These are phyloP conservation scores for Champsocephalus esox DNA, from an alignment of 2,797 vertebrate species.

Conservation along the genomic window DNA sequence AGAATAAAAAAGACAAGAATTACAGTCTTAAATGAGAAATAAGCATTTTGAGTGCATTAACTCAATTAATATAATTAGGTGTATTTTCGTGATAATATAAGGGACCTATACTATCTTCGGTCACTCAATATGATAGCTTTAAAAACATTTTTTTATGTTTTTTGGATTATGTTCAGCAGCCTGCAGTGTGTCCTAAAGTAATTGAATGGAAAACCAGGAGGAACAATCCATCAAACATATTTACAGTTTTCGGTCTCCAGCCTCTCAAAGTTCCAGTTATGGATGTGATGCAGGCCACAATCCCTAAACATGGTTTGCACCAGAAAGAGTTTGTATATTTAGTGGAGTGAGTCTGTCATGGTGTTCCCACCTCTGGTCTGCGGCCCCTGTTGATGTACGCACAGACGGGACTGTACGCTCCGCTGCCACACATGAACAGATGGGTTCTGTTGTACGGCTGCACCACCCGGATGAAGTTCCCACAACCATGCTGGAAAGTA, in stretches of 20 bases:
- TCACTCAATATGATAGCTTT: slow-evolving; percentile 2
- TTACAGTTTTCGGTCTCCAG: not conserved
- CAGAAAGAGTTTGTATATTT: slow-evolving; percentile 25
- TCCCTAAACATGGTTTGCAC: slow-evolving; percentile 20
- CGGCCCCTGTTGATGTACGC: slow-evolving; percentile 94
- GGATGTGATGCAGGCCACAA: not conserved
- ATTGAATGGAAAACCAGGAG: not conserved
- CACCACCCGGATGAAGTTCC: slow-evolving; percentile 96
- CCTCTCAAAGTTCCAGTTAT: not conserved
- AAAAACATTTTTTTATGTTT: not conserved
- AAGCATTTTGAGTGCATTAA: slow-evolving; percentile 4
- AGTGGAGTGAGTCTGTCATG: slow-evolving; percentile 9
- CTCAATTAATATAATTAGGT: not conserved
- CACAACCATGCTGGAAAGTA: slow-evolving; percentile 91
- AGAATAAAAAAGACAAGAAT: not conserved
- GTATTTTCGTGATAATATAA: not conserved
- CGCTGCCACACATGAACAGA: slow-evolving; percentile 95
- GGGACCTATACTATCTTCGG: not conserved
- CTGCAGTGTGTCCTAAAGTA: not conserved
- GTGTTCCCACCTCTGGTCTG: slow-evolving; percentile 89
- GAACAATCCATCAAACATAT: not conserved
- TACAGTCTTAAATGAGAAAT: not conserved
- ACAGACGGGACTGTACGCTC: slow-evolving; percentile 96
- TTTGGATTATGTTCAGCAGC: not conserved
- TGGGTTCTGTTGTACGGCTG: slow-evolving; percentile 96